Base-by-base conservation (phyloP, 1,140 invertebrate species). In the Heliconius eleuchia region DNA sequence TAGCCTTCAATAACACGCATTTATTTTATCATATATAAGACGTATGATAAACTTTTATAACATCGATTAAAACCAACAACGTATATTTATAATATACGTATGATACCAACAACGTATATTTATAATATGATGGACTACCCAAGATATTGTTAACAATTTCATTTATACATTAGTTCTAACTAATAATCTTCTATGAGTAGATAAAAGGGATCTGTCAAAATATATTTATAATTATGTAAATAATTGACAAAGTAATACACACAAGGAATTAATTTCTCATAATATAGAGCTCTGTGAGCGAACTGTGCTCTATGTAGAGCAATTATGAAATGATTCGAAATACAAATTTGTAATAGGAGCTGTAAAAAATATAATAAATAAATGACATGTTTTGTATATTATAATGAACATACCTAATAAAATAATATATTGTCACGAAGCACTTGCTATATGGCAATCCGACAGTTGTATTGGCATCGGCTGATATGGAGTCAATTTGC, bases 401-500 rank as follows among this genome's bases (percentile, higher is more conserved):
- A 1, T 42, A 46, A 46, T 75, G 50, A 50, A 19, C 46, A 55
- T 74, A 19, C 50, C 16, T 52, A 70, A 70, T 73, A 34, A 70
- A 74, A 74, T 77, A 39, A 76, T 76, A 60, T 74, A 82, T 77
- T 80, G 79, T 78, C 77, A 78, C 76, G 76, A 73, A 76, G 23
- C 70, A 71, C 37, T 76, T 55, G 19, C 73, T 73, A 74, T 71
- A 77, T 74, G 55, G 70, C 79, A 74, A 74, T 34, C 71, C 55
- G 66, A 74, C 71, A 79, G 74, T 74, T 60, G 79, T 82, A 83
- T 78, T 70, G 83, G 79, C 84, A 81, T 84, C 84, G 83, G 78
- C 84, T 80, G 80, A 88, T 91, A 93, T 91, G 91, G 91, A 85
- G 82, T 91, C 89, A 89, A 91, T 93, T 92, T 92, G 91, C 89